Base-by-base conservation (phyloP, 2,888 invertebrate species). In the Yponomeuta cagnagella region DNA sequence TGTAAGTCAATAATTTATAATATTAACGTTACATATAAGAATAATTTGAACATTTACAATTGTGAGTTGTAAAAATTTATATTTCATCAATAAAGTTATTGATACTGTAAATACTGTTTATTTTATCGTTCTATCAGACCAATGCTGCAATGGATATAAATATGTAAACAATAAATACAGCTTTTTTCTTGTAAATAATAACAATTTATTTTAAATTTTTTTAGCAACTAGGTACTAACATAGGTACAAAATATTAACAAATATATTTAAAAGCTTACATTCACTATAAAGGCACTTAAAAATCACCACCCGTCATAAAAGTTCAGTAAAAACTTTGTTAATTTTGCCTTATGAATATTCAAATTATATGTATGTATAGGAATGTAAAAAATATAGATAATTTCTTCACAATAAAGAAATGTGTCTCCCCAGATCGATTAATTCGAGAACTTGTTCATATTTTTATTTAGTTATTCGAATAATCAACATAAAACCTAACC, bases 171-270 rank as follows among this genome's bases (percentile, higher is more conserved):
- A 2, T 30, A 64, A 64, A 64, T 33, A 33, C 1, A 5, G 30
- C 23, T 15, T 30, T 65, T 65, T 30, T 58, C 52, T 58, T 58
- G 65, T 65, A 65, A 65, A 65, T 65, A 65, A 30, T 23, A 65
- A 65, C 65, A 65, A 33, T 65, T 65, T 65, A 31, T 31, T 65
- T 30, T 64, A 8, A 10, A 64, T 64, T 64, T 65, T 10, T 33
- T 31, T 31, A 33, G 30, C 65, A 33, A 30, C 33, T 30, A 30
- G n/a, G 33, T 65, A 31, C 33, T 65, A 65, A 30, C 30, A 65
- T 65, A 65, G 65, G 65, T 65, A 65, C 65, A 65, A 65, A 65
- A 31, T 31, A 65, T 12, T 30, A 65, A 31, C 33, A 65, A 65
- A 65, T 65, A 65, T 33, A 33, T 65, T 10, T 10, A 65, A 65